These are phyloP conservation scores for Drosophila bocki DNA, from an alignment of 1,140 invertebrate species.

Conservation along the genomic window DNA sequence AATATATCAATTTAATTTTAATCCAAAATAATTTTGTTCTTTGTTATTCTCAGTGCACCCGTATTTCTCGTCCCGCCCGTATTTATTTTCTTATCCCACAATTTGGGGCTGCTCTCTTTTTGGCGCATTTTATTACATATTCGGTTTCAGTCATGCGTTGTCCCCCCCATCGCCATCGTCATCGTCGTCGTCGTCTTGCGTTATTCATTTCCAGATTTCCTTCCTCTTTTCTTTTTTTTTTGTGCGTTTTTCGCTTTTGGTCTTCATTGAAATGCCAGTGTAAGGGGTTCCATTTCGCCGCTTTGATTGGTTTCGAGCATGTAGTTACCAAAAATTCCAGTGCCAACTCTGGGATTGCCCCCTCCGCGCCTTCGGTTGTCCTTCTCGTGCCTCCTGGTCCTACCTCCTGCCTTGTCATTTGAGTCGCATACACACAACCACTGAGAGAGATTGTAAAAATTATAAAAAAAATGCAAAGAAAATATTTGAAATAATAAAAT, in stretches of 20 bases:
- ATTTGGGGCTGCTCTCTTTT: conserved; percentile 41
- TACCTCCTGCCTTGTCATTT: conserved; percentile 20
- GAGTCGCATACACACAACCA: conserved; percentile 14
- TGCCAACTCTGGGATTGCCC: conserved; percentile 11
- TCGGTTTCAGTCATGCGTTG: conserved; percentile 72
- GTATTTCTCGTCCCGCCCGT: conserved; percentile 15
- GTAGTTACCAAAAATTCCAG: conserved; percentile 61
- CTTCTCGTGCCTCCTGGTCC: neutral
- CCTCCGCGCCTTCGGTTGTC: conserved; percentile 1
- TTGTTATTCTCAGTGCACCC: neutral
- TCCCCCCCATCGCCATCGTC: conserved; percentile 14
- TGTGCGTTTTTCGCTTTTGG: conserved; percentile 24
- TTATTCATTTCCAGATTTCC: conserved; percentile 66
- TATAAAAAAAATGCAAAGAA: neutral
- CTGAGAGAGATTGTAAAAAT: neutral
- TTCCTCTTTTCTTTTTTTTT: neutral
- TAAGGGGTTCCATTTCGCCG: conserved; percentile 73
- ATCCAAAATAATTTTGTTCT: neutral
- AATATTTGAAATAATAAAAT: neutral
- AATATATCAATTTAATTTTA: neutral
- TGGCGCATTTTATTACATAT: conserved; percentile 64
- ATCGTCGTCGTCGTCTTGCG: conserved; percentile 56
- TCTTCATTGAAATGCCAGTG: conserved; percentile 60
- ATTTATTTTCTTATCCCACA: conserved; percentile 43
- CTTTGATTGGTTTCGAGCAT: conserved; percentile 70